phyloP scores from a whole-genome alignment of 1,140 invertebrate genomes.

The Aphelenchoides besseyi region DNA sequence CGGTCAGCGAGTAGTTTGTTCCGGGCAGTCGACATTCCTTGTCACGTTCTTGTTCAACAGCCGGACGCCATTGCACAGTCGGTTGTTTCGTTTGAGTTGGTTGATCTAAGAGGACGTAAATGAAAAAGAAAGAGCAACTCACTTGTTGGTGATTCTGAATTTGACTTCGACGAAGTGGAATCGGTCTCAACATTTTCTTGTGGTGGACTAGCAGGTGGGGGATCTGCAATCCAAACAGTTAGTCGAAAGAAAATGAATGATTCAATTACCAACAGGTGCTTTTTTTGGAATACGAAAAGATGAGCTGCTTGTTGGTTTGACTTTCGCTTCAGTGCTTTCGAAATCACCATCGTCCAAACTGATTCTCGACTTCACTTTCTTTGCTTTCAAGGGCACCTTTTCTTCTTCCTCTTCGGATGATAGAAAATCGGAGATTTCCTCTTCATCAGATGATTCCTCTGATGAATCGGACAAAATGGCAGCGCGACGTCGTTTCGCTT shows the following conservation, averaged over 20 bases:
- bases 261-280: neutral
- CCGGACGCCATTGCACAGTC: neutral
- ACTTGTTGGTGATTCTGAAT: too few species aligned
- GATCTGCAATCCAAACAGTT: too few species aligned
- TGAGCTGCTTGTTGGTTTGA: slow-evolving; percentile 10
- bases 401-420: neutral
- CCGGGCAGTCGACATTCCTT: slow-evolving; percentile 4
- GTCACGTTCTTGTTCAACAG: neutral
- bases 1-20: neutral
- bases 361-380: neutral
- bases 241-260: too few species aligned
- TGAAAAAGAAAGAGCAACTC: too few species aligned
- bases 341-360: neutral
- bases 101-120: too few species aligned
- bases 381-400: too few species aligned
- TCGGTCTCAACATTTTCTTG: too few species aligned
- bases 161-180: too few species aligned
- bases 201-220: too few species aligned
- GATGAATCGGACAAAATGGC: neutral
- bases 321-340: neutral
- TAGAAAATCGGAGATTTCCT: neutral
- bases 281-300: slow-evolving; percentile 14
- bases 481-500: neutral
- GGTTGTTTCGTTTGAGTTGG: too few species aligned
- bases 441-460: neutral